phyloP scores from a whole-genome alignment of 2,888 invertebrate genomes.

The Parnassius mnemosyne region DNA sequence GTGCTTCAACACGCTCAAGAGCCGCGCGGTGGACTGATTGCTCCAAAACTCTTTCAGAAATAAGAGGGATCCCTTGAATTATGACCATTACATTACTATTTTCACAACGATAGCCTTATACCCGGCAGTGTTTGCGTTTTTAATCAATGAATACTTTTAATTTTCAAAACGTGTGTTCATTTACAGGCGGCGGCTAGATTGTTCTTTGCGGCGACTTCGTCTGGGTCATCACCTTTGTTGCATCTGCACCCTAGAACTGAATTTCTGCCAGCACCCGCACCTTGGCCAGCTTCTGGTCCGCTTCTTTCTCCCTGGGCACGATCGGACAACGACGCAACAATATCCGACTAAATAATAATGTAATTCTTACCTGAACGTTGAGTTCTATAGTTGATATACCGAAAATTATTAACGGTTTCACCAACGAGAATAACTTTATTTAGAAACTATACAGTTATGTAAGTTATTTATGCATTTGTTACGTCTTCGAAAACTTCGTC shows the following conservation, averaged over 20 bases:
- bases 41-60: too few relatives aligned
- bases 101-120: too few relatives aligned
- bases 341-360: constrained; percentile 52
- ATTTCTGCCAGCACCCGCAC: constrained; percentile 61
- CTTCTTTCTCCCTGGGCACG: constrained; percentile 69
- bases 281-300: constrained; percentile 68
- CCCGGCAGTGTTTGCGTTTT: background rate
- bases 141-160: background rate
- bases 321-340: constrained; percentile 67
- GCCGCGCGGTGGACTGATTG: too few relatives aligned
- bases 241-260: constrained; percentile 67
- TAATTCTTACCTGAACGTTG: background rate
- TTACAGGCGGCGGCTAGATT: constrained; percentile 67
- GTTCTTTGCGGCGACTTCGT: constrained; percentile 57
- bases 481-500: constrained; percentile 46
- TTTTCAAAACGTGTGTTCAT: constrained; percentile 4
- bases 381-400: background rate
- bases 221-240: constrained; percentile 53
- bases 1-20: too few relatives aligned
- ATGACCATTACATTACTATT: too few relatives aligned
- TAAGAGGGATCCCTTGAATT: too few relatives aligned
- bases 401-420: background rate
- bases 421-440: background rate
- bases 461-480: constrained; percentile 19
- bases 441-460: background rate